phyloP scores from a whole-genome alignment of 37 sponge, comb jelly and placozoan genomes.

The Theonella swinhoei region DNA sequence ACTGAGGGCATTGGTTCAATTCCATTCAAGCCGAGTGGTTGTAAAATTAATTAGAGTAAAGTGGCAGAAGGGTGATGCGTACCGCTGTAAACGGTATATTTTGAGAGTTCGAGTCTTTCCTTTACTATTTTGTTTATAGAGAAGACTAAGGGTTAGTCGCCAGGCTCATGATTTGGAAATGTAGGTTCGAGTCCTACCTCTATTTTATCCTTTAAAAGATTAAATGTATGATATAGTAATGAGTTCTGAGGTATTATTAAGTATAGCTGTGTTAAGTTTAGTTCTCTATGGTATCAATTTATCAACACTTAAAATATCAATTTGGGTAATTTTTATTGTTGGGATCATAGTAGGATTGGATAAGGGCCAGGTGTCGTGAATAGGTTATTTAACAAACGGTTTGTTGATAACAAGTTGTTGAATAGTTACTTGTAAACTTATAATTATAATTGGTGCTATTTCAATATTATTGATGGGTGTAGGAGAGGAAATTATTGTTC shows the following conservation, averaged over 20 bases:
- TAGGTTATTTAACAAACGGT: slow-evolving; percentile 18
- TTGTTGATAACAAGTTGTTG: slow-evolving; percentile 53
- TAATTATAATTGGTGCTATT: slow-evolving; percentile 54
- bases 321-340: slow-evolving; percentile 26
- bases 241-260: slow-evolving; percentile 55
- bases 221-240: slow-evolving; percentile 23
- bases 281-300: slow-evolving; percentile 59
- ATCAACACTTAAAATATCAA: slow-evolving; percentile 35
- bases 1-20: slow-evolving; percentile 64
- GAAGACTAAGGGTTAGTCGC: slow-evolving; percentile 61
- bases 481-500: slow-evolving; percentile 7
- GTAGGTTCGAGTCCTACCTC: slow-evolving; percentile 75
- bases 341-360: neutral
- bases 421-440: slow-evolving; percentile 34
- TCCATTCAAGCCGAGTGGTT: slow-evolving; percentile 32
- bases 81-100: slow-evolving; percentile 58
- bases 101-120: slow-evolving; percentile 48
- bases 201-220: slow-evolving; percentile 4
- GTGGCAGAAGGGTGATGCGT: slow-evolving; percentile 59
- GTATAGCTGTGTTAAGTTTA: slow-evolving; percentile 52
- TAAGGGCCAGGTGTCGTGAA: neutral
- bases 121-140: slow-evolving; percentile 35
- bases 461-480: slow-evolving; percentile 57
- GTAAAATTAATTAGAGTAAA: too few relatives aligned
- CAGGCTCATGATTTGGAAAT: slow-evolving; percentile 70